Percentiles rank a stretch among this genome's conserved stretches.
These are phyloP conservation scores for Oryzias javanicus DNA, from an alignment of 2,113 vertebrate species.

Conservation along the genomic window DNA sequence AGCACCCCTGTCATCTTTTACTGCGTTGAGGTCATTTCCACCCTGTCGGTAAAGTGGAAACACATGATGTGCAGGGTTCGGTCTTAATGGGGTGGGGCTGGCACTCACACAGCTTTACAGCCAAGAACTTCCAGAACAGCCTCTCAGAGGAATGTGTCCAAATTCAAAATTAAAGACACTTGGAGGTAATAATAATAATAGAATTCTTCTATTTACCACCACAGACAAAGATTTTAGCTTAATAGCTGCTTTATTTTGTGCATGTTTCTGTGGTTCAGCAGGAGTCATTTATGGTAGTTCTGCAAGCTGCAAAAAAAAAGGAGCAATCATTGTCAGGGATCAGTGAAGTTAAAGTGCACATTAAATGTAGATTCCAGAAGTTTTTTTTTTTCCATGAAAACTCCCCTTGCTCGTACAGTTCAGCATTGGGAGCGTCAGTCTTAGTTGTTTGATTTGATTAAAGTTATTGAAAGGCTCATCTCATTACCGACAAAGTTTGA, in stretches of 20 bases:
- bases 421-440: no score
- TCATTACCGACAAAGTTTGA: slow-evolving; percentile 8
- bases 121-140: slow-evolving; percentile 64
- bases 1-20: slow-evolving; percentile 80
- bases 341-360: slow-evolving; percentile 24
- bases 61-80: slow-evolving; percentile 73
- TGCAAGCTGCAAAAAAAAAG: slow-evolving; percentile 11
- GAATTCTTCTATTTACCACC: slow-evolving; percentile 29
- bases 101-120: slow-evolving; percentile 64
- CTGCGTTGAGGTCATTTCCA: slow-evolving; percentile 81
- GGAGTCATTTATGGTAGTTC: slow-evolving; percentile 18
- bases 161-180: slow-evolving; percentile 62
- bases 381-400: no score
- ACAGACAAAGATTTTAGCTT: slow-evolving; percentile 4
- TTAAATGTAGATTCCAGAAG: slow-evolving; percentile 27
- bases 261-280: slow-evolving; percentile 22
- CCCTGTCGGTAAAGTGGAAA: slow-evolving; percentile 78
- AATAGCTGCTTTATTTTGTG: slow-evolving; percentile 25
- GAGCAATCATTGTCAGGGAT: slow-evolving; percentile 21
- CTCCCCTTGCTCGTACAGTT: no score
- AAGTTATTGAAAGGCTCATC: no score
- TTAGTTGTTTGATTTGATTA: no score
- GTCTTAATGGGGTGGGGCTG: slow-evolving; percentile 74
- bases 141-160: slow-evolving; percentile 47
- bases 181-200: slow-evolving; percentile 39